Percentiles rank a stretch among this genome's conserved stretches.
Evolutionary conservation across 1,140 invertebrate genomes (phyloP).

Genomic region (Paramacrobiotus metropolitanus): DNA sequence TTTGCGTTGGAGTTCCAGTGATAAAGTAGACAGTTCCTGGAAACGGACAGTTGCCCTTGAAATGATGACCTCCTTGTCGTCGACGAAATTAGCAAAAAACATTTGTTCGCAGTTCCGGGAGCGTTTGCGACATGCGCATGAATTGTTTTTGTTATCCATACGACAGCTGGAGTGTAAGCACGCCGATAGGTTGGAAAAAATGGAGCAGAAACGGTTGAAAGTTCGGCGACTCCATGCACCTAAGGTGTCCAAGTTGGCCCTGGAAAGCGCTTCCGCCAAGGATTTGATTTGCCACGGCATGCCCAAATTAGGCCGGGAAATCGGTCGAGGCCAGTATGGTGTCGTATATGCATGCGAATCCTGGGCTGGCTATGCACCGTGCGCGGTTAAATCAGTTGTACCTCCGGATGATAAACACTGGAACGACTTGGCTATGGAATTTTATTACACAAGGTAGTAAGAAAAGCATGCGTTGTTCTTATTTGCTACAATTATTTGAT

Average conservation of each 20-base stretch:
- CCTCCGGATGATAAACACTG: conserved; percentile 71
- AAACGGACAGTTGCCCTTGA: conserved; percentile 42
- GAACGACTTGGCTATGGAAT: conserved; percentile 75
- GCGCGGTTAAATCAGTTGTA: conserved; percentile 69
- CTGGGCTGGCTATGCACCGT: conserved; percentile 44
- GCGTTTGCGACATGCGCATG: conserved; percentile 38
- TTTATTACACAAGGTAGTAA: conserved; percentile 50
- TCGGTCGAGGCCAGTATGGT: conserved; percentile 69
- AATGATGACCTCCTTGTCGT: conserved; percentile 43
- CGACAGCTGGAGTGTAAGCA: conserved; percentile 41
- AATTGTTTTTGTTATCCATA: conserved; percentile 39
- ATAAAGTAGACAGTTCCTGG: conserved; percentile 41
- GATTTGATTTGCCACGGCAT: conserved; percentile 43
- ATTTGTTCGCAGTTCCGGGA: conserved; percentile 46
- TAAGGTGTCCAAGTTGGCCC: conserved; percentile 47
- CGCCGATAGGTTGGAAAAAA: conserved; percentile 45
- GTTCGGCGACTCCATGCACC: conserved; percentile 52
- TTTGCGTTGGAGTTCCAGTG: conserved; percentile 37
- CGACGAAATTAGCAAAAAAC: conserved; percentile 41
- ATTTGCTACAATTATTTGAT: conserved; percentile 6
- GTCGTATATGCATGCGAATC: conserved; percentile 62
- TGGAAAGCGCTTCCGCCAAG: conserved; percentile 59
- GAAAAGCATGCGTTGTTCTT: conserved; percentile 5
- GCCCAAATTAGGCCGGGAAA: conserved; percentile 50
- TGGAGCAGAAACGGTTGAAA: conserved; percentile 47